Conservation (phyloP, 2,888 invertebrate species). For the Drosophila parthenogenetica region DNA sequence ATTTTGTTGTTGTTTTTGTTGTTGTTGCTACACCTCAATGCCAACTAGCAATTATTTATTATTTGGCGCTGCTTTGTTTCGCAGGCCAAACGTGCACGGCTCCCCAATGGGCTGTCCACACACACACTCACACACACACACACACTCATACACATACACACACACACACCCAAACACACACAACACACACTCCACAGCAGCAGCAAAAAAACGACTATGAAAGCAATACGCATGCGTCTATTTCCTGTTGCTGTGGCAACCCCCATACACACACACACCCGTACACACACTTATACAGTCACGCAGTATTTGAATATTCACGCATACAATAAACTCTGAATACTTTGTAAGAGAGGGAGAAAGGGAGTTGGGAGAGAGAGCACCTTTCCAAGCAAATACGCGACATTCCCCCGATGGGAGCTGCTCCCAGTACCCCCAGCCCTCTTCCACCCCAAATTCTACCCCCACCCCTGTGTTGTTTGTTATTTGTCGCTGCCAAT, state of each 20-base stretch:
- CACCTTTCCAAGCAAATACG: constrained; percentile 71
- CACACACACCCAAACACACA: too few species aligned
- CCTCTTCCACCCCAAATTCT: neutral
- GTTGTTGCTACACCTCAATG: constrained; percentile 69
- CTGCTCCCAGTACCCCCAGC: constrained; percentile 25
- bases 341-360: constrained; percentile 35
- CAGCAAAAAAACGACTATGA: constrained; percentile 23
- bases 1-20: constrained; percentile 26
- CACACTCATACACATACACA: constrained; percentile 6
- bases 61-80: constrained; percentile 81
- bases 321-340: constrained; percentile 78
- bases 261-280: constrained; percentile 58
- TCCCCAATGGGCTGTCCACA: constrained; percentile 56
- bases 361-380: constrained; percentile 10
- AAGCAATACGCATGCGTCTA: constrained; percentile 81
- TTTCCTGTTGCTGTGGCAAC: constrained; percentile 83
- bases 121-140: constrained; percentile 28
- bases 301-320: constrained; percentile 77
- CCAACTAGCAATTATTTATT: constrained; percentile 80
- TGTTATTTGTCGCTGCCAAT: constrained; percentile 18
- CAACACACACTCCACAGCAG: constrained; percentile 7
- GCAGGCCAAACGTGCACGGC: constrained; percentile 63
- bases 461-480: constrained; percentile 4
- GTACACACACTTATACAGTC: constrained; percentile 26
- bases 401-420: constrained; percentile 60